Evolutionary conservation across 1,140 invertebrate species (phyloP).

Genomic region (Triops cancriformis): DNA sequence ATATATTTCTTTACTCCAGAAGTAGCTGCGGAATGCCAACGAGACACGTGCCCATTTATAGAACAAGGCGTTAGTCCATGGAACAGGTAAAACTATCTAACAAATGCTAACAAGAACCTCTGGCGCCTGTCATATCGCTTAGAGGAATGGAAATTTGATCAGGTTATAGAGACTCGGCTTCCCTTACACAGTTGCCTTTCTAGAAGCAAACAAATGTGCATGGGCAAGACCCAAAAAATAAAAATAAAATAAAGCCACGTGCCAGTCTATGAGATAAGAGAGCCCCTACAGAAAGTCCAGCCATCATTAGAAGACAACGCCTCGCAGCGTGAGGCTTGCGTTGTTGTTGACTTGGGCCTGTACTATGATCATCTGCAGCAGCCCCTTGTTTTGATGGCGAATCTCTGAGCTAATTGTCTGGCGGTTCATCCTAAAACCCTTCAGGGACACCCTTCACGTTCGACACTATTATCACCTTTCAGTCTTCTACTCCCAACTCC

Average conservation of each 20-base stretch:
- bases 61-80: too few species aligned
- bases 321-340: neutral
- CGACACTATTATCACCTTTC: neutral
- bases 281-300: neutral
- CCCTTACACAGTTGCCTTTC: too few species aligned
- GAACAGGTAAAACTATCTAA: too few species aligned
- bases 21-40: neutral
- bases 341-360: neutral
- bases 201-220: too few species aligned
- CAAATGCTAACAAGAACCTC: too few species aligned
- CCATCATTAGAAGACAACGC: neutral
- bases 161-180: too few species aligned
- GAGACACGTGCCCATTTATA: too few species aligned
- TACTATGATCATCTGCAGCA: neutral
- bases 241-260: too few species aligned
- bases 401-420: neutral
- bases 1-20: neutral
- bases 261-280: too few species aligned
- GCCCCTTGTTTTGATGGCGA: constrained; percentile 2
- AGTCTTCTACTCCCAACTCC: neutral
- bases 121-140: too few species aligned
- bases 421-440: neutral
- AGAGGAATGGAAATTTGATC: too few species aligned
- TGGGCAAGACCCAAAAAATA: too few species aligned
- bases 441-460: neutral